Evolutionary conservation across 2,797 vertebrate species (phyloP).

Genomic region (Philypnodon macrostomus): DNA sequence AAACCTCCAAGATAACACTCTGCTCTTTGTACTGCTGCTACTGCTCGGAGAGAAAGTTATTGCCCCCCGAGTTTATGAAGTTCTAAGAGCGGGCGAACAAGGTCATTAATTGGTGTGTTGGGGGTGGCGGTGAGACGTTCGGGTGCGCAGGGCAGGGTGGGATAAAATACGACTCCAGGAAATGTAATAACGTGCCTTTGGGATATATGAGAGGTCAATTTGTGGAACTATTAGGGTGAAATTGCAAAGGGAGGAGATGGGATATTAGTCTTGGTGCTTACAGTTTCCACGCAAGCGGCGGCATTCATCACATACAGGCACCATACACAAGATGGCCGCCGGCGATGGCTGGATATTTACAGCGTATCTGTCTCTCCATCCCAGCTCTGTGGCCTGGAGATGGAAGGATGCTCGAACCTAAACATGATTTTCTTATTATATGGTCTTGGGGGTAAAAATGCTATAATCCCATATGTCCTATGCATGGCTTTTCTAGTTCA

Average conservation of each 20-base stretch:
- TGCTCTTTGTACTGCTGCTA: constrained; percentile 57
- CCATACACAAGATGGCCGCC: constrained; percentile 31
- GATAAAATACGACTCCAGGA: constrained; percentile 63
- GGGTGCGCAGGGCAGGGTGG: constrained; percentile 20
- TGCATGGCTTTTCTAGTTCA: no score
- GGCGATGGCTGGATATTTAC: constrained; percentile 27
- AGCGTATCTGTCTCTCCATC: constrained; percentile 39
- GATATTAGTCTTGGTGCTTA: constrained; percentile 46
- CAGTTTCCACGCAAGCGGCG: constrained; percentile 43
- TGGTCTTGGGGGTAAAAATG: no score
- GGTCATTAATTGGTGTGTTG: constrained; percentile 65
- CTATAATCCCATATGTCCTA: no score
- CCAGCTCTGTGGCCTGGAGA: constrained; percentile 11
- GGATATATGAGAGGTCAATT: constrained; percentile 71
- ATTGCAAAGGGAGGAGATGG: constrained; percentile 54
- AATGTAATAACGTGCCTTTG: constrained; percentile 65
- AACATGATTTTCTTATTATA: no score
- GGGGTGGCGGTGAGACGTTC: constrained; percentile 51
- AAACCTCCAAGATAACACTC: constrained; percentile 73
- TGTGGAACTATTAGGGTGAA: constrained; percentile 66
- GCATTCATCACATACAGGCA: constrained; percentile 43
- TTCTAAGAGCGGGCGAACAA: constrained; percentile 70
- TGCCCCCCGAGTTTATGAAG: constrained; percentile 74
- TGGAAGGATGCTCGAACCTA: constrained; percentile 1
- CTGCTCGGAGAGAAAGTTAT: constrained; percentile 64